Evolutionary conservation across 2,888 invertebrate species (phyloP).

Genomic region (Ganaspis brasiliensis): DNA sequence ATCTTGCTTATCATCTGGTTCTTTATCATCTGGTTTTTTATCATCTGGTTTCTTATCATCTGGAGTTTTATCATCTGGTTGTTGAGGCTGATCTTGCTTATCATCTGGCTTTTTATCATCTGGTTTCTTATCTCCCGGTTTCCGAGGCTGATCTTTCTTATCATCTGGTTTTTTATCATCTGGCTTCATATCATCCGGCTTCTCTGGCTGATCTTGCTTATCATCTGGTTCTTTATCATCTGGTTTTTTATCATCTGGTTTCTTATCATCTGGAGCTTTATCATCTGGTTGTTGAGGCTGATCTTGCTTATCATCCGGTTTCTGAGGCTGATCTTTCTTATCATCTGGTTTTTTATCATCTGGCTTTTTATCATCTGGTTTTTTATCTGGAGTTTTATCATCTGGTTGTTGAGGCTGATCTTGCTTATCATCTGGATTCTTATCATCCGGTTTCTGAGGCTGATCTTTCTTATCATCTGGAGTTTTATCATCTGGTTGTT

Average conservation of each 20-base stretch:
- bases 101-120: slow-evolving; percentile 8
- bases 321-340: too few species aligned
- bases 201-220: background rate
- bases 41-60: slow-evolving; percentile 37
- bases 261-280: background rate
- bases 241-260: slow-evolving; percentile 4
- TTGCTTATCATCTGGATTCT: too few species aligned
- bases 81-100: background rate
- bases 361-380: too few species aligned
- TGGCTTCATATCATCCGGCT: slow-evolving; percentile 13
- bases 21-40: background rate
- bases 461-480: too few species aligned
- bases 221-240: slow-evolving; percentile 10
- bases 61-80: too few species aligned
- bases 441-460: too few species aligned
- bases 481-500: too few species aligned
- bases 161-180: background rate
- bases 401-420: too few species aligned
- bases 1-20: slow-evolving; percentile 20
- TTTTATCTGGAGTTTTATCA: too few species aligned
- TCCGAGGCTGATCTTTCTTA: background rate
- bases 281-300: background rate
- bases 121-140: slow-evolving; percentile 8
- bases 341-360: too few species aligned
- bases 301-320: too few species aligned